These are phyloP conservation scores for Oncorhynchus clarkii DNA, from an alignment of 2,113 vertebrate genomes.

Conservation along the genomic window DNA sequence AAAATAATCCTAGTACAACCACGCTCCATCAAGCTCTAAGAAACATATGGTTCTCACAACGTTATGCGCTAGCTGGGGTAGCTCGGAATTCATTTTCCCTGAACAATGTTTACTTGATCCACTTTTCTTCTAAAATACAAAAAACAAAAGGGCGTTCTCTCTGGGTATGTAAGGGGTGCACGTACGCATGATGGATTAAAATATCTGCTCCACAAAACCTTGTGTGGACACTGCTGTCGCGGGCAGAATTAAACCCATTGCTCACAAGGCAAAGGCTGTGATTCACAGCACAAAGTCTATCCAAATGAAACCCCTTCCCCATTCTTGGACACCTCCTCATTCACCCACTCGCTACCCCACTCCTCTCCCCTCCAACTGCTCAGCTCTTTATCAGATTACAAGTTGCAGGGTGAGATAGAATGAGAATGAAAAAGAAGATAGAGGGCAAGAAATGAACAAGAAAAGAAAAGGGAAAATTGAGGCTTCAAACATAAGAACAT, in stretches of 20 bases:
- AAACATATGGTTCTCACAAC: too few relatives aligned
- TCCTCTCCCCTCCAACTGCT: constrained; percentile 7
- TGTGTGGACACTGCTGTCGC: constrained; percentile 54
- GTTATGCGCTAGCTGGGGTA: not conserved
- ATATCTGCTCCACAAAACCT: constrained; percentile 51
- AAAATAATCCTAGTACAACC: too few relatives aligned
- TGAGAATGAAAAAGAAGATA: constrained; percentile 37
- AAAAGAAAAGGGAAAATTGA: too few relatives aligned
- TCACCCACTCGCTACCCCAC: not conserved
- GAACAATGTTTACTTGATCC: constrained; percentile 4
- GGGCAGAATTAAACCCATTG: constrained; percentile 59
- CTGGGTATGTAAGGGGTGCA: constrained; percentile 26
- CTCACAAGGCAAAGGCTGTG: constrained; percentile 55
- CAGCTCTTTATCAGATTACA: constrained; percentile 28
- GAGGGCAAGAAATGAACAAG: constrained; percentile 15
- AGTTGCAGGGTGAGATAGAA: constrained; percentile 23
- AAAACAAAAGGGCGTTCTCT: constrained; percentile 24
- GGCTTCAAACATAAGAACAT: constrained; percentile 45
- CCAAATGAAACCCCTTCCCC: constrained; percentile 37
- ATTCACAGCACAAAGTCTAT: constrained; percentile 26
- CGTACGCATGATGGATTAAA: constrained; percentile 61
- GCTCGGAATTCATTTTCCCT: not conserved
- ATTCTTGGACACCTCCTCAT: not conserved
- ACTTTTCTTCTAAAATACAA: constrained; percentile 16
- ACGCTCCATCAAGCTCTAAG: too few relatives aligned